phyloP scores from a whole-genome alignment of 2,797 vertebrate species.

The Pelodytes ibericus region DNA sequence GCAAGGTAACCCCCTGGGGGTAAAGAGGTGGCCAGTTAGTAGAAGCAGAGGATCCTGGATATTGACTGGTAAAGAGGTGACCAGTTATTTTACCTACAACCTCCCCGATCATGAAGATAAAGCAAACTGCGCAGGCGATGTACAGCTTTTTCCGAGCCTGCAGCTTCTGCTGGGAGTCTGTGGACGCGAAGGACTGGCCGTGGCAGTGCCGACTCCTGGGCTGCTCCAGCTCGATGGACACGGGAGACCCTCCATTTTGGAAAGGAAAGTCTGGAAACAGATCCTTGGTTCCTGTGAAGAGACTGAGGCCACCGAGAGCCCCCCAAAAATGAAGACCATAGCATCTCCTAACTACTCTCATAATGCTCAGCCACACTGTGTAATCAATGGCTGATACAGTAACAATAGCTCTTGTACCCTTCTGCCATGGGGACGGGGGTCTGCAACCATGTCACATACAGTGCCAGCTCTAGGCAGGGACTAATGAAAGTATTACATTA shows the following conservation, averaged over 20 bases:
- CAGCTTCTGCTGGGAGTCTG: conserved; percentile 69
- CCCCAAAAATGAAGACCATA: too few relatives aligned
- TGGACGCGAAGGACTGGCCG: conserved; percentile 39
- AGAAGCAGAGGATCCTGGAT: too few relatives aligned
- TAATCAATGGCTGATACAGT: too few relatives aligned
- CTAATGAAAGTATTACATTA: too few relatives aligned
- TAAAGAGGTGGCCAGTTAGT: conserved; percentile 1
- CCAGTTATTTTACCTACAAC: conserved; percentile 79
- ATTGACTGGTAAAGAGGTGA: not conserved
- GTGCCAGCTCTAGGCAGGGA: too few relatives aligned
- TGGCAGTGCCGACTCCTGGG: conserved; percentile 75
- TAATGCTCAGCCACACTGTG: too few relatives aligned
- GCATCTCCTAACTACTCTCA: too few relatives aligned
- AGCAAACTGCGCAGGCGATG: conserved; percentile 85
- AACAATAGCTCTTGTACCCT: too few relatives aligned
- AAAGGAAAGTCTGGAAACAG: conserved; percentile 63
- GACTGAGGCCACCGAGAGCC: conserved; percentile 75
- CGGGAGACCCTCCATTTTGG: conserved; percentile 69
- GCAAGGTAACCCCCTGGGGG: conserved; percentile 89
- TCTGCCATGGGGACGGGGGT: too few relatives aligned
- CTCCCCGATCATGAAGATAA: conserved; percentile 94
- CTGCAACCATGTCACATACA: too few relatives aligned
- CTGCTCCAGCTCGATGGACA: conserved; percentile 74
- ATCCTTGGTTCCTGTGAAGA: conserved; percentile 77
- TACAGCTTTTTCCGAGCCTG: conserved; percentile 87